A percentile compares a stretch with the other conserved stretches of the same genome.
phyloP scores from a whole-genome alignment of 2,113 vertebrate genomes.

The Bubo scandiacus region DNA sequence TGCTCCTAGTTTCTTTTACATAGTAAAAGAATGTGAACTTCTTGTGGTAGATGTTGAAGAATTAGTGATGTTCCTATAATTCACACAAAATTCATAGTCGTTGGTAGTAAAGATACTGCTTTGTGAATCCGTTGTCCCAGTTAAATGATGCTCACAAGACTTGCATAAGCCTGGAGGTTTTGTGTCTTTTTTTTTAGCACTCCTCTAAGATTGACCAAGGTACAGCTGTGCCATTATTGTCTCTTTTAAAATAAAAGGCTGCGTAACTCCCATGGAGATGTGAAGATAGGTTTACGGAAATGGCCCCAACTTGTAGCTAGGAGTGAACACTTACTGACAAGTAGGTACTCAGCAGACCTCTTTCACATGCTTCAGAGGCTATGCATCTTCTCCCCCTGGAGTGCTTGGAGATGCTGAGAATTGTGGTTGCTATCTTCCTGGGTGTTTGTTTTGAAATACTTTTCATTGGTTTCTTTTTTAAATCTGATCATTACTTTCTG shows the following conservation, averaged over 20 bases:
- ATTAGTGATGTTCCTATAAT: not conserved
- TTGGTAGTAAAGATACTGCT: not conserved
- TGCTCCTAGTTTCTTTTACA: not conserved
- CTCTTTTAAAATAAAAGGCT: not conserved
- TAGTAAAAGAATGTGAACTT: not conserved
- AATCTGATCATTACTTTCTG: not conserved
- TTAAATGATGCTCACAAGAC: not conserved
- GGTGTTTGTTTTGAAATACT: not conserved
- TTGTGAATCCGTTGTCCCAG: not conserved
- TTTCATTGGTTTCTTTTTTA: not conserved
- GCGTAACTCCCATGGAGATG: not conserved
- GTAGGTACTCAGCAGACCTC: not conserved
- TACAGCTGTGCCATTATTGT: not conserved
- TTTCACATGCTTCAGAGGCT: not conserved
- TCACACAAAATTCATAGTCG: not conserved
- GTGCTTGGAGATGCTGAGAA: not conserved
- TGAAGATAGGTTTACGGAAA: not conserved
- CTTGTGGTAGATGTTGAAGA: not conserved
- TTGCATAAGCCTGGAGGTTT: not conserved
- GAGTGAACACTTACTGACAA: not conserved
- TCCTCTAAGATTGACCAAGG: not conserved
- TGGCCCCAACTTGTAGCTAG: not conserved
- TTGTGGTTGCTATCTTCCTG: not conserved
- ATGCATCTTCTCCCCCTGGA: not conserved
- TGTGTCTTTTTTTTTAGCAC: not conserved